Evolutionary conservation across 1,140 invertebrate species (phyloP), one percentile per base, ranked within the genome.

Genomic region (Drosophila cardini): DNA sequence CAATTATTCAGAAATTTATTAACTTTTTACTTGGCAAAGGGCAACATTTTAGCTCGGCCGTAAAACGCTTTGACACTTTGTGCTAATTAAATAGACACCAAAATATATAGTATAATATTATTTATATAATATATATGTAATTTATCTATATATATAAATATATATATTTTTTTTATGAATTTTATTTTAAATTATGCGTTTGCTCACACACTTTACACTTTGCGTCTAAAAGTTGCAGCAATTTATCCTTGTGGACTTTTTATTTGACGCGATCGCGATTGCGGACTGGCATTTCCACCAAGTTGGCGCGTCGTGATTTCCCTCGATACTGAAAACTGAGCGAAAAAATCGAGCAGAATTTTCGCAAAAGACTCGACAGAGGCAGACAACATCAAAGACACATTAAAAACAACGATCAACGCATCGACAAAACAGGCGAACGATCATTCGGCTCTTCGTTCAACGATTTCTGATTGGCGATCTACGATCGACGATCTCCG

Each of bases 231-330:
- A n/a, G 50, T 36, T 65, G 60, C 50, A 36, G 18, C 38, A 40
- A 46, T 32, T 64, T 80, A 80, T 85, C 81, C 82, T 85, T 71
- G 68, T 61, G 72, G 46, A 36, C 21, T 60, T 50, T 52, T 43
- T 43, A 34, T 32, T 61, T 48, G 57, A 71, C 58, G 65, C 57
- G 57, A 50, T 36, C 55, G 38, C 52, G 57, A 50, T 36, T 46
- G 38, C 52, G 67, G 56, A 78, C 64, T 73, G 61, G 63, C 69
- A 87, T 87, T 83, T 80, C 76, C 84, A 68, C 52, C 75, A 58
- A 85, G 83, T 87, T 87, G 84, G 68, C 83, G 83, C 84, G 84
- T 73, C 84, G 83, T 85, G 80, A 89, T 80, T 87, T 87, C 82
- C 79, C 80, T 87, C 84, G 69, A 69, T 69, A 73, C 62, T 65